Evolutionary conservation across 2,888 invertebrate species (phyloP).

Genomic region (Galerucella nymphaeae): DNA sequence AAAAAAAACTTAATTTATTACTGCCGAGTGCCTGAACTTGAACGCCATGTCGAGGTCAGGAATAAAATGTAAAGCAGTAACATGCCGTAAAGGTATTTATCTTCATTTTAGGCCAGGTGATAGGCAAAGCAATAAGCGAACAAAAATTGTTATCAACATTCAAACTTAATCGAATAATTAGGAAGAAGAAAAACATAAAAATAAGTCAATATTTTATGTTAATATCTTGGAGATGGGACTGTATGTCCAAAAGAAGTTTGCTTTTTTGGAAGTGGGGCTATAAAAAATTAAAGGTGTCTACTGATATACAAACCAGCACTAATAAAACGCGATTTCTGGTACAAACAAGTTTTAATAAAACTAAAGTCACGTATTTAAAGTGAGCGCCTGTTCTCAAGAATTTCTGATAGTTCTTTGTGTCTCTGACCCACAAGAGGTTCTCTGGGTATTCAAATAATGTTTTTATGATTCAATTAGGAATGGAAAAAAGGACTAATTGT

Average conservation of each 20-base stretch:
- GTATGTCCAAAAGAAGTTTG: too few species aligned
- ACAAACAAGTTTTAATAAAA: conserved; percentile 17
- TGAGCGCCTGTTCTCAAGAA: conserved; percentile 10
- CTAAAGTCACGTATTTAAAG: conserved; percentile 8
- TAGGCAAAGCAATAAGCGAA: too few species aligned
- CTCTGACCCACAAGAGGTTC: conserved; percentile 6
- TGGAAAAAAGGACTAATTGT: conserved; percentile 10
- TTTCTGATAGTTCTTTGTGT: conserved; percentile 5
- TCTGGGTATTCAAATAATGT: neutral
- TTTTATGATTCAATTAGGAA: conserved; percentile 18
- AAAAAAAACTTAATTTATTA: conserved; percentile 11
- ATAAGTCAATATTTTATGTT: too few species aligned
- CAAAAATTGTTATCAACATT: too few species aligned
- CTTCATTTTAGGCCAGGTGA: neutral
- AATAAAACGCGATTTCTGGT: conserved; percentile 11
- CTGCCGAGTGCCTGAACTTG: conserved; percentile 8
- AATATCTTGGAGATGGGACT: too few species aligned
- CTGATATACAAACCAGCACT: neutral
- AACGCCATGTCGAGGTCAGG: conserved; percentile 18
- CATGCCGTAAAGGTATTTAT: neutral
- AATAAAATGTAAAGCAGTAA: conserved; percentile 8
- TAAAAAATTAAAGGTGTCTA: neutral
- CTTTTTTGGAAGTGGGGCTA: too few species aligned
- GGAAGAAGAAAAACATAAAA: too few species aligned
- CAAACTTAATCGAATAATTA: too few species aligned